Base-by-base conservation (phyloP, 1,140 invertebrate genomes). In the Neomicropteryx cornuta region DNA sequence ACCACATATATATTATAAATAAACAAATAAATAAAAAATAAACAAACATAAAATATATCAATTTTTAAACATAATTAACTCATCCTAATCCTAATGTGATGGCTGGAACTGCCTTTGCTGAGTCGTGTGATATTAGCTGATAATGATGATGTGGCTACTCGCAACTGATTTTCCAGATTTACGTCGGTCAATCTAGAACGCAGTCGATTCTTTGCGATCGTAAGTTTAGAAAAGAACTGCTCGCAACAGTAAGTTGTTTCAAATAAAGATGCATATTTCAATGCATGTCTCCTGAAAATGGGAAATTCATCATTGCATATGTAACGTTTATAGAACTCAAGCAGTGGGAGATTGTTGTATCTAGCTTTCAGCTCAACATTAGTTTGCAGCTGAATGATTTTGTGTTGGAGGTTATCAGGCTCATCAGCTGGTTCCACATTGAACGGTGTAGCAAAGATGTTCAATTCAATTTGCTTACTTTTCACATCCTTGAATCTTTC, bases 131-230 rank as follows among this genome's bases (percentile, higher is more conserved):
- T n/a, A n/a, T n/a, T n/a, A n/a, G n/a, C n/a, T n/a, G n/a, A n/a
- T n/a, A n/a, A n/a, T n/a, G n/a, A n/a, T n/a, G n/a, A n/a, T n/a
- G n/a, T n/a, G n/a, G n/a, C n/a, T n/a, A n/a, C n/a, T n/a, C n/a
- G n/a, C n/a, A n/a, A n/a, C n/a, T n/a, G n/a, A 27, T 27, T 27
- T 27, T 27, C 23, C 8, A 27, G 23, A 27, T 27, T 27, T 27
- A 8, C 23, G 23, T 27, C 23, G 8, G 23, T 27, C 23, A 27
- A 8, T 13, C 23, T 27, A 8, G 13, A 27, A 27, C 23, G 23
- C 23, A 13, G 8, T 27, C 13, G 8, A 8, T 8, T 8, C 23
- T 27, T 27, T 8, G 8, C 13, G 13, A 8, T 8, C 13, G 8
- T 27, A 8, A 27, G 8, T 13, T 13, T 27, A 8, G 23, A 27